Evolutionary conservation across 2,797 vertebrate species (phyloP), one percentile per base, ranked within the genome.

Genomic region (Pseudopleuronectes americanus): DNA sequence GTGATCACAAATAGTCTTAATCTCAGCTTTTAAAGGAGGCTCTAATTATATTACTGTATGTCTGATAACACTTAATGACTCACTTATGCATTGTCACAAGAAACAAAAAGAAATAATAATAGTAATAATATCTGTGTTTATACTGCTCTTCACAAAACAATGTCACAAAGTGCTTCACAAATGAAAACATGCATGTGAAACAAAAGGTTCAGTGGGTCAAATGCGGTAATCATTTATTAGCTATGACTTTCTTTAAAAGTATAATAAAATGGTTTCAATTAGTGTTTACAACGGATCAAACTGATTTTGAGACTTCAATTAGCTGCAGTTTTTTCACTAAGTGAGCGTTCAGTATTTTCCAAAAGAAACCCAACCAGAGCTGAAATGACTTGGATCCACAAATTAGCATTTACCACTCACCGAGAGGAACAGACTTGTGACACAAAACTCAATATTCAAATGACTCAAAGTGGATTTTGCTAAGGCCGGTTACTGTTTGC

Each of bases 1-100:
- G 53, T 58, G 17, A 53, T 51, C n/a, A 60, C 24, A 62, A 31
- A 54, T 22, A 49, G 33, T 7, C 52, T 69, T 22, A n/a, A 43
- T 57, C 19, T 21, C 0, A 36, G 26, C 3, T 36, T 55, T 67
- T 10, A n/a, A 52, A 31, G 49, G 4, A 1, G 4, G 24, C 3
- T 26, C n/a, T 48, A 21, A 67, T 51, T 49, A 31, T 0, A 63
- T 52, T 6, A 8, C 14, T 57, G 8, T 14, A 24, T 33, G 6
- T 66, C 21, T 63, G 51, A 60, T 7, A 51, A 9, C 1, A 28
- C 13, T 38, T 36, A 59, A 12, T 55, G 26, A 59, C 52, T 9
- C 6, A 17, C 10, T 28, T 53, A 26, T 43, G 1, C 41, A 16
- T 4, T 17, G 16, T 43, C 41, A 43, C 36, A 38, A 38, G 36